These are phyloP conservation scores for Parthenolecanium corni DNA, from an alignment of 2,888 invertebrate species.

Conservation along the genomic window DNA sequence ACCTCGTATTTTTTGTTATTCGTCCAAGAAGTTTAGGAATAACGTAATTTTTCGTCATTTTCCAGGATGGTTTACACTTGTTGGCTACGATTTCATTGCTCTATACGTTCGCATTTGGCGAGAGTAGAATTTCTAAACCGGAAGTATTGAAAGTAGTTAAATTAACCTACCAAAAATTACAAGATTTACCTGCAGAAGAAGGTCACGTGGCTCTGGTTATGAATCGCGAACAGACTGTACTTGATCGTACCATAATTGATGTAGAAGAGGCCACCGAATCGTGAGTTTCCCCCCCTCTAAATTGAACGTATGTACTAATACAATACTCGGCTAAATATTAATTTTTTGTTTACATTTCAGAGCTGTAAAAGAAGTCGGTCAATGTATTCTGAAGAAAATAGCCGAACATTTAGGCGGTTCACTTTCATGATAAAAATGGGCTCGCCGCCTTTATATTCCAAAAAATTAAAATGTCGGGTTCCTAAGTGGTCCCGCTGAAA, in stretches of 20 bases:
- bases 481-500: too few species aligned
- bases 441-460: too few species aligned
- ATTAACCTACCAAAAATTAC: constrained; percentile 9
- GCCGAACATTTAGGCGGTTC: constrained; percentile 17
- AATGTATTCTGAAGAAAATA: constrained; percentile 10
- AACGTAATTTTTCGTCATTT: not conserved
- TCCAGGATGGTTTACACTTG: constrained; percentile 12
- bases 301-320: not conserved
- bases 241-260: constrained; percentile 20
- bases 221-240: constrained; percentile 14
- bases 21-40: too few species aligned
- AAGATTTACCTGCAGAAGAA: constrained; percentile 11
- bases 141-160: constrained; percentile 22
- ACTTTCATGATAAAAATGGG: not conserved
- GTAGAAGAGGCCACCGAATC: constrained; percentile 20
- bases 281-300: not conserved
- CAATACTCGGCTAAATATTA: not conserved
- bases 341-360: not conserved
- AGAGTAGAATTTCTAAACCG: constrained; percentile 8
- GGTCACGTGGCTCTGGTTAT: constrained; percentile 15
- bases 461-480: too few species aligned
- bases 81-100: constrained; percentile 10
- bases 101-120: constrained; percentile 12
- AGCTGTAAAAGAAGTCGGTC: constrained; percentile 19
- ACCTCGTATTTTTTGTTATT: too few species aligned